Conservation (phyloP, 2,797 vertebrate species). For the Epinephelus malabaricus region DNA sequence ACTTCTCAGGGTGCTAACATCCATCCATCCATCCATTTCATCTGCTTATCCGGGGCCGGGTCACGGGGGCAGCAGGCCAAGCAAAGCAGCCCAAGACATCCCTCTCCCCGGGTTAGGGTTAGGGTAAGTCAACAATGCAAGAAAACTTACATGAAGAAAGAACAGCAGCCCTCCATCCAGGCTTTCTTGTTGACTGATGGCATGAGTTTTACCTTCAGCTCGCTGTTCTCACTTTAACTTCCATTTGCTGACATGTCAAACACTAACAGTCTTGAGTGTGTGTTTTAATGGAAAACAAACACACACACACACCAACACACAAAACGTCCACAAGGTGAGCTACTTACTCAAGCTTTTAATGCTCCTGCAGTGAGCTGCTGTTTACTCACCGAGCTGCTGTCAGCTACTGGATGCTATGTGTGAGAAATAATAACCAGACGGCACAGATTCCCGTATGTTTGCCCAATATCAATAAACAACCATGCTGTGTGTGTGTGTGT, state of each 20-base stretch:
- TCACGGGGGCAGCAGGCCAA: too few relatives aligned
- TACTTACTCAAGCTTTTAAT: not conserved
- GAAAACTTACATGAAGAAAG: too few relatives aligned
- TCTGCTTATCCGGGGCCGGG: too few relatives aligned
- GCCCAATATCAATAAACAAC: slow-evolving; percentile 17
- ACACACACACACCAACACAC: not conserved
- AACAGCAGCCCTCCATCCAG: too few relatives aligned
- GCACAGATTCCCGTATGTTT: not conserved
- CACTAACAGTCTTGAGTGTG: not conserved
- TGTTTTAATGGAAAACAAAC: not conserved
- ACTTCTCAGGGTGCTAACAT: too few relatives aligned
- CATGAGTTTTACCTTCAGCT: not conserved
- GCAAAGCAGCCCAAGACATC: too few relatives aligned
- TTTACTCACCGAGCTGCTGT: slow-evolving; percentile 9
- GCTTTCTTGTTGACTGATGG: not conserved
- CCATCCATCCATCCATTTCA: too few relatives aligned
- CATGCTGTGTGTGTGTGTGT: too few relatives aligned
- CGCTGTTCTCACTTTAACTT: not conserved
- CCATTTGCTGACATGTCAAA: not conserved
- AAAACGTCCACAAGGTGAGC: not conserved
- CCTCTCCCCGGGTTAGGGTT: too few relatives aligned
- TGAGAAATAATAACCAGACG: not conserved
- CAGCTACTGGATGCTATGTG: slow-evolving; percentile 7
- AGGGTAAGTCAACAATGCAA: too few relatives aligned
- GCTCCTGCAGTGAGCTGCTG: not conserved